phyloP scores from a whole-genome alignment of 2,113 vertebrate genomes.

The Taxidea taxus region DNA sequence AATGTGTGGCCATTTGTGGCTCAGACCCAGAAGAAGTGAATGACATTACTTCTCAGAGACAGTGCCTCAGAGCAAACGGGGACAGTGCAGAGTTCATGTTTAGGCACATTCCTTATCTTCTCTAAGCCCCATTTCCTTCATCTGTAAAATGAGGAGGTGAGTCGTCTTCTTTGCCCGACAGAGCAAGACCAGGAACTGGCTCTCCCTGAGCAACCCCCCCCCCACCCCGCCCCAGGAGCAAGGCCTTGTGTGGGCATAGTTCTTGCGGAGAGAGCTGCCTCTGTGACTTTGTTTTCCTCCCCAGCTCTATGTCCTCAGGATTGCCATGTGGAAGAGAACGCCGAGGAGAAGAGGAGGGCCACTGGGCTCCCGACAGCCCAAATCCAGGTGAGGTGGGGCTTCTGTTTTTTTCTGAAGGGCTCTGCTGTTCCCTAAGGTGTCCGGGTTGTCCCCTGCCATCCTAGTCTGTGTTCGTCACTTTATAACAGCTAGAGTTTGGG shows the following conservation, averaged over 20 bases:
- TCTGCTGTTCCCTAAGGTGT: not conserved
- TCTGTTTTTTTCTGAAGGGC: not conserved
- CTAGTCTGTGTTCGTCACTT: not conserved
- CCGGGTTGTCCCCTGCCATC: not conserved
- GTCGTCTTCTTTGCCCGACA: not conserved
- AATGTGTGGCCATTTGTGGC: not conserved
- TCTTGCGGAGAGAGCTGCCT: not conserved
- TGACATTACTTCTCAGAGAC: not conserved
- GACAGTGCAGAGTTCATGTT: not conserved
- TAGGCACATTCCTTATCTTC: not conserved
- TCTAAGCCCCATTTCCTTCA: not conserved
- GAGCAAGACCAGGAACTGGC: too few relatives aligned
- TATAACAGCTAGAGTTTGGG: not conserved
- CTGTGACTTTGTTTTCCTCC: not conserved
- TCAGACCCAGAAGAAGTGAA: not conserved
- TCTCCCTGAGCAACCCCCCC: not conserved
- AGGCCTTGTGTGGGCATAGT: not conserved
- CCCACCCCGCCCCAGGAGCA: accelerated
- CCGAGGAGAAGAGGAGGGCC: not conserved
- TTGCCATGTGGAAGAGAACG: not conserved
- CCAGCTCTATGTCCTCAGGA: constrained; percentile 60
- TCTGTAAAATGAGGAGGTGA: not conserved
- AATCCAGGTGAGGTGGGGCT: constrained; percentile 62
- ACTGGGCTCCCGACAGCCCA: not conserved
- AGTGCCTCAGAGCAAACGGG: not conserved